Conservation (phyloP, 2,888 invertebrate species). For the Cordilura impudica region DNA sequence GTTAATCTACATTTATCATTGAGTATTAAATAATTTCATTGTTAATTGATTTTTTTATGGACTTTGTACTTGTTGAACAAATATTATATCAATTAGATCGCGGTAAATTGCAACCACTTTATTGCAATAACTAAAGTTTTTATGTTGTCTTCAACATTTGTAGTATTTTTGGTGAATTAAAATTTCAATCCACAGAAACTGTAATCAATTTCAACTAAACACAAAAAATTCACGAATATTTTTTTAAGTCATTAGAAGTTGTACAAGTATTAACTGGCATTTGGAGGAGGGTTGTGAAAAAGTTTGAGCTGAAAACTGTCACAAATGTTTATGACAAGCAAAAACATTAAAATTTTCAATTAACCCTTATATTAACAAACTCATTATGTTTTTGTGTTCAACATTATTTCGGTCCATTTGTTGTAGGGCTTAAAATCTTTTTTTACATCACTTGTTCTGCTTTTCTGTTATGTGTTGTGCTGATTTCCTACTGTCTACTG, state of each 20-base stretch:
- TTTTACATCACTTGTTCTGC: not conserved
- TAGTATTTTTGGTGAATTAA: not conserved
- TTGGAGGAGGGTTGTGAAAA: not conserved
- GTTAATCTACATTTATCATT: too few relatives aligned
- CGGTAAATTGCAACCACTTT: conserved; percentile 6
- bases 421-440: conserved; percentile 12
- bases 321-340: conserved; percentile 47
- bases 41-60: not conserved
- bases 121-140: not conserved
- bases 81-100: conserved; percentile 2
- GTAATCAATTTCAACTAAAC: not conserved
- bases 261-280: not conserved
- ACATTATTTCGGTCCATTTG: conserved; percentile 3
- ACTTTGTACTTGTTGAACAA: not conserved
- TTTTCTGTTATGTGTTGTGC: not conserved
- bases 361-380: conserved; percentile 32
- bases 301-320: conserved; percentile 24
- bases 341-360: conserved; percentile 41
- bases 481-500: not conserved
- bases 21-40: not conserved
- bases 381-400: conserved; percentile 24
- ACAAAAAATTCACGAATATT: conserved; percentile 4
- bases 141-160: not conserved
- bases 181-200: not conserved
- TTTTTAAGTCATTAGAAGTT: conserved; percentile 9